Percentiles rank a stretch among this genome's conserved stretches.
phyloP scores from a whole-genome alignment of 2,113 vertebrate genomes.

The Leucosticte australis region DNA sequence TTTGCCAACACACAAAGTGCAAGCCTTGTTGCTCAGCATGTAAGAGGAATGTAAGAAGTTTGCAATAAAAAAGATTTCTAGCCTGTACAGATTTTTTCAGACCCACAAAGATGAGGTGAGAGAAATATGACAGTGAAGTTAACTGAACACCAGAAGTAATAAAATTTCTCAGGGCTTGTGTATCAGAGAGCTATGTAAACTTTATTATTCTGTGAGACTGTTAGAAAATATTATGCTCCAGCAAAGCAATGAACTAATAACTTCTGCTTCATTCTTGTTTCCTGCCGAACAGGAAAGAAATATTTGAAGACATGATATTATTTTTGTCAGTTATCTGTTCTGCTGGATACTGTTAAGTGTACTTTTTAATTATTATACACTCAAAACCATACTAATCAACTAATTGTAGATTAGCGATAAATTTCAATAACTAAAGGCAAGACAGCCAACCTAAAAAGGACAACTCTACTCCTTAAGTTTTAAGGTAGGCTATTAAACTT shows the following conservation, averaged over 20 bases:
- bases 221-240: background rate
- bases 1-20: fast-evolving
- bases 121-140: background rate
- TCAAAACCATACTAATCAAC: background rate
- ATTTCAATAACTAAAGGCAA: background rate
- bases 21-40: background rate
- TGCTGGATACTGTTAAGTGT: background rate
- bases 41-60: background rate
- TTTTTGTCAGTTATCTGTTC: background rate
- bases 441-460: background rate
- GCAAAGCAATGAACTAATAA: background rate
- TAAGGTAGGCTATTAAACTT: background rate
- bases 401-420: background rate
- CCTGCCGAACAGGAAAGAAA: background rate
- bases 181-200: background rate
- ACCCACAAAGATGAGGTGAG: background rate
- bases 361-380: background rate
- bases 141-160: background rate
- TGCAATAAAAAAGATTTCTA: background rate
- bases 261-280: background rate
- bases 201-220: background rate
- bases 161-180: background rate
- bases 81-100: background rate
- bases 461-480: background rate
- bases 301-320: background rate